Percentiles rank a stretch among this genome's conserved stretches.
These are phyloP conservation scores for Acanthiza pusilla DNA, from an alignment of 2,797 vertebrate genomes.

Conservation along the genomic window DNA sequence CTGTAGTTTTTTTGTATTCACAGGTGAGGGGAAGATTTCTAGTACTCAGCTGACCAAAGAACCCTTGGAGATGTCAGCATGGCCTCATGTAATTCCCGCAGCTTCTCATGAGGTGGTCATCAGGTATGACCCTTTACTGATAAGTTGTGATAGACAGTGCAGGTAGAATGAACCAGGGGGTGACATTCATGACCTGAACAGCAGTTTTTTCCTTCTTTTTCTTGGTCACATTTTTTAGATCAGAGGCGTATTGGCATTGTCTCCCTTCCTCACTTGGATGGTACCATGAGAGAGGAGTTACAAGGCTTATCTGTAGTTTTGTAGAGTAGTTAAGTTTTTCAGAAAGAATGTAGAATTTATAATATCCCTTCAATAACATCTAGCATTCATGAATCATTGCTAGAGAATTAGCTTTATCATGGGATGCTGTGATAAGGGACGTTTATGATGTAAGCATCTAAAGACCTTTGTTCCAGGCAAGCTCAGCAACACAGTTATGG, in stretches of 20 bases:
- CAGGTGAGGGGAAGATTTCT: constrained; percentile 52
- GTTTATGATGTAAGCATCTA: neutral
- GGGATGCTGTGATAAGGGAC: neutral
- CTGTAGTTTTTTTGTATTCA: constrained; percentile 2
- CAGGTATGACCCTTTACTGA: constrained; percentile 38
- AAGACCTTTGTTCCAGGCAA: neutral
- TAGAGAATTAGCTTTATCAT: neutral
- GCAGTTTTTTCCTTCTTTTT: neutral
- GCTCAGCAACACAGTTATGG: neutral
- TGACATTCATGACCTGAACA: neutral
- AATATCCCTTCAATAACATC: neutral
- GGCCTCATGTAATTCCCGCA: neutral
- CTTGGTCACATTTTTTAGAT: neutral
- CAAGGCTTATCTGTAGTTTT: neutral
- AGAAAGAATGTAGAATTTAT: neutral
- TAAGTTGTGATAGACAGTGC: neutral
- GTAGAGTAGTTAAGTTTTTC: neutral
- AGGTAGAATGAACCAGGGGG: neutral
- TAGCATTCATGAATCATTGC: neutral
- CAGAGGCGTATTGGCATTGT: neutral
- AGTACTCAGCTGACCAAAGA: constrained; percentile 31
- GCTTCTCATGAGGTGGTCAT: constrained; percentile 51
- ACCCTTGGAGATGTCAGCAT: constrained; percentile 37
- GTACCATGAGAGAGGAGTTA: neutral
- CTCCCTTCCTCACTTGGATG: neutral